Evolutionary conservation across 2,888 invertebrate species (phyloP), one percentile per base, ranked within the genome.

Genomic region (Phasia obesa): DNA sequence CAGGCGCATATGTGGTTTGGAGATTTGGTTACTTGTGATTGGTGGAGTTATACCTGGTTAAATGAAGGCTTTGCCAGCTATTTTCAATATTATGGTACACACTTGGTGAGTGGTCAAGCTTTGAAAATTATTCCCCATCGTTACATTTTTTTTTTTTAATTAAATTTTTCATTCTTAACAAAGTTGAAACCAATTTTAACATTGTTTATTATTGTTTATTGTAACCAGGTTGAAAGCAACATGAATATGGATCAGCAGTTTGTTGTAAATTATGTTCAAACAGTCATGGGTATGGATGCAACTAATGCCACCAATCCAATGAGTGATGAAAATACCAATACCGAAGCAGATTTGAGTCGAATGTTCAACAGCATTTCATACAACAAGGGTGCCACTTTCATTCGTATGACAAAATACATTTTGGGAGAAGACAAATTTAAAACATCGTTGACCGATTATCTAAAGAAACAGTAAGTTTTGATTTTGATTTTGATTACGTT

Each of bases 231-330:
- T n/a, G 93, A 94, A 85, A 91, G 90, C 0, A 88, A 92, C 0
- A 94, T 95, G 94, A 93, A 94, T 44, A 88, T 96, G 76, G 93
- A 93, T 25, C 93, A 93, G 7, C 95, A 96, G 86, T 96, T 96
- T 87, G 93, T 96, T 0, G 92, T 93, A 0, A 94, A 95, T 75
- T 94, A 95, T 88, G 86, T 96, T 0, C 96, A 96, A 85, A 89
- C 92, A 0, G 93, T 94, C 6, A 92, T 96, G 73, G 90, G 91
- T 0, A 89, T 89, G 81, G 96, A 96, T 87, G 93, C 94, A n/a
- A 90, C 92, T 0, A 88, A 91, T 25, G 90, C 90, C 19, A 93
- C 94, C 0, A 93, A 94, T 65, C 93, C 96, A 0, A 90, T 96
- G 85, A 93, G 92, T 1, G 92, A 93, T 60, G 88, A 90, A 9